Base-by-base conservation (phyloP, 1,140 invertebrate genomes). In the Eriocheir sinensis region DNA sequence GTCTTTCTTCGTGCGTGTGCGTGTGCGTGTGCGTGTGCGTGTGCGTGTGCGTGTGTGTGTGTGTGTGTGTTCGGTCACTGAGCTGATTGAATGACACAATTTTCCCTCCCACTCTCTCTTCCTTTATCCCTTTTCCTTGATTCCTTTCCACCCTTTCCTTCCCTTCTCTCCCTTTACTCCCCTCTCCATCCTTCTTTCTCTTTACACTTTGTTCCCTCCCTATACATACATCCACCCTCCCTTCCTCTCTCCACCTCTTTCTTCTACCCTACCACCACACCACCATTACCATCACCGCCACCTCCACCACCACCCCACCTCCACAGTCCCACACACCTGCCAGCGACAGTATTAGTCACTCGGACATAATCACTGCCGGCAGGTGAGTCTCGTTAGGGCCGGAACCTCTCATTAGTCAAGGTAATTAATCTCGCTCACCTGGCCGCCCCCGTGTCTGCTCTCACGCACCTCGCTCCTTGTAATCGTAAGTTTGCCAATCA, bases 371-470 rank as follows among this genome's bases (percentile, higher is more conserved):
- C 60, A 72, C 60, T 21, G 60, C 27, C 60, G 27, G 60, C 60
- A n/a, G 60, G 60, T 53, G 60, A 72, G 60, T n/a, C 60, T 72
- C 60, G 17, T 72, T 72, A n/a, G 60, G 60, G 6, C 21, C 2
- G 27, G 27, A 72, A 72, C 60, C 27, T n/a, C 60, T 72, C 60
- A 72, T 72, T 72, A 72, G 60, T 72, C 60, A 72, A 72, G 60
- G 60, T 72, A 72, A 40, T 86, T 89, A 89, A 34, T 53, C 89
- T 53, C 89, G 21, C 30, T 53, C 89, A 48, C 89, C 48, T 48
- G 32, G 2, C 30, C 30, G 38, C 89, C 44, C 32, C 44, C 44
- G 40, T 53, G 32, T 38, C 36, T 38, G 34, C 3, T n/a, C 8
- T 48, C 48, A 38, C 53, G 27, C 40, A 30, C 40, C 40, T 53